Evolutionary conservation across 2,888 invertebrate species (phyloP).

Genomic region (Parapristionchus giblindavisi): DNA sequence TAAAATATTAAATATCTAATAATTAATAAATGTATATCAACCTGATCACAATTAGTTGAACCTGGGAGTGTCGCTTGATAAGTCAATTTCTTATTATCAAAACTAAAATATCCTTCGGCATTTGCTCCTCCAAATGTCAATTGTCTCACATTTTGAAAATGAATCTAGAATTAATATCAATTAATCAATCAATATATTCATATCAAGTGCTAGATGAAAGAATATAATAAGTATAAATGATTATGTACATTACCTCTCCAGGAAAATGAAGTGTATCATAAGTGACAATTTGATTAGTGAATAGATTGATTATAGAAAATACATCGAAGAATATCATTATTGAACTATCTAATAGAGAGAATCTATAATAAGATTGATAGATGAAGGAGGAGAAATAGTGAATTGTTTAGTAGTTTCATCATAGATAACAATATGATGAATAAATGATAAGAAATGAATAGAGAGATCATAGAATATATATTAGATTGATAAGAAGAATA

Average conservation of each 20-base stretch:
- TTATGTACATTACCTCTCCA: not conserved
- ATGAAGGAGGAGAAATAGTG: too few species aligned
- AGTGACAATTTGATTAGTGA: not conserved
- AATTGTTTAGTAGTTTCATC: too few species aligned
- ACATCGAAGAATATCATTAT: too few species aligned
- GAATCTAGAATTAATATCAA: constrained; percentile 41
- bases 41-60: constrained; percentile 61
- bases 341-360: too few species aligned
- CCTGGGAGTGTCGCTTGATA: constrained; percentile 59
- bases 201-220: not conserved
- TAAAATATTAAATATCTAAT: not conserved
- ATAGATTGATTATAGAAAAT: too few species aligned
- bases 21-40: not conserved
- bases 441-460: too few species aligned
- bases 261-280: not conserved
- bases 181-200: not conserved
- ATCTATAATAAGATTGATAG: too few species aligned
- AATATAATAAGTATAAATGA: not conserved
- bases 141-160: constrained; percentile 64
- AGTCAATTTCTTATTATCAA: constrained; percentile 60
- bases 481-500: too few species aligned
- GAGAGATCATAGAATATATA: too few species aligned
- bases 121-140: constrained; percentile 65
- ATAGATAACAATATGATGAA: too few species aligned
- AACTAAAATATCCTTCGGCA: constrained; percentile 67